These are phyloP conservation scores for Fregata magnificens DNA, from an alignment of 2,113 vertebrate genomes.

Conservation along the genomic window DNA sequence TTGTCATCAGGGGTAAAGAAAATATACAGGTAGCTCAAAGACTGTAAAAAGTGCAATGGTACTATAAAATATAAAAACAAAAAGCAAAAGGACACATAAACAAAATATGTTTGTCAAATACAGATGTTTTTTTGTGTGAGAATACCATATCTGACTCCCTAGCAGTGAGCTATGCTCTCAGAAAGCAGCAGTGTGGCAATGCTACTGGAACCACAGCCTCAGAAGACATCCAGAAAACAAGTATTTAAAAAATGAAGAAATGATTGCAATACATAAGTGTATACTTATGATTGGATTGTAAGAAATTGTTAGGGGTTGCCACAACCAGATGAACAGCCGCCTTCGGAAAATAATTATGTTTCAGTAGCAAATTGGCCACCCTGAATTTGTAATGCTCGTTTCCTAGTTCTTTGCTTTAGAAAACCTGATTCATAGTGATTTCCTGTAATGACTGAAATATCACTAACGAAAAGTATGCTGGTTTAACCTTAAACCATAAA, in stretches of 20 bases:
- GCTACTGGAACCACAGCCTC: not conserved
- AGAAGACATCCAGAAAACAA: not conserved
- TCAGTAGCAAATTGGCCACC: not conserved
- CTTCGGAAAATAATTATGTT: not conserved
- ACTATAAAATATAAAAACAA: not conserved
- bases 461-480: not conserved
- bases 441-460: not conserved
- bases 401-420: not conserved
- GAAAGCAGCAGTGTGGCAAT: not conserved
- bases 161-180: not conserved
- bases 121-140: not conserved
- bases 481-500: not conserved
- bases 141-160: accelerated
- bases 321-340: not conserved
- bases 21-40: not conserved
- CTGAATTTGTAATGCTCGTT: not conserved
- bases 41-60: not conserved
- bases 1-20: not conserved
- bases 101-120: not conserved
- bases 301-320: not conserved
- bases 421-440: not conserved
- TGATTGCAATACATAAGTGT: not conserved
- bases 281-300: not conserved
- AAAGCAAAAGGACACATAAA: not conserved
- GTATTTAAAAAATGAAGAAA: not conserved